Conservation (phyloP, 2,888 invertebrate species). For the Idaea biselata region DNA sequence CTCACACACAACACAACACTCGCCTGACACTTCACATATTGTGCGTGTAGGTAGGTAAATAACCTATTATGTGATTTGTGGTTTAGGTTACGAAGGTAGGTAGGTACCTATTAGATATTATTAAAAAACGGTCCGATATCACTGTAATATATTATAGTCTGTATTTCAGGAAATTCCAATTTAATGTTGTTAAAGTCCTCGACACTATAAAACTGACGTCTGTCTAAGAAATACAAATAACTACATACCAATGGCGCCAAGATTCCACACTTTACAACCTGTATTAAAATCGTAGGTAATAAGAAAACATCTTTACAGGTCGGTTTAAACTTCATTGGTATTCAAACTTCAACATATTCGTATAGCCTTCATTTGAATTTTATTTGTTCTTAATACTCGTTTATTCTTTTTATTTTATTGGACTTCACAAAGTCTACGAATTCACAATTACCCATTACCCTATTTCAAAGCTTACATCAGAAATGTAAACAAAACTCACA, state of each 20-base stretch:
- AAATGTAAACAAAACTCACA: no score
- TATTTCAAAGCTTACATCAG: no score
- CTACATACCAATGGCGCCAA: background rate
- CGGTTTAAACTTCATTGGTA: background rate
- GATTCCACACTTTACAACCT: background rate
- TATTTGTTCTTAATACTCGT: conserved; percentile 7
- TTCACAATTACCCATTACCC: no score
- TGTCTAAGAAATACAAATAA: background rate
- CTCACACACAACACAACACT: no score
- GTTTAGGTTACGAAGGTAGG: no score
- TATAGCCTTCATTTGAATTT: background rate
- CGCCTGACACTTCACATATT: background rate
- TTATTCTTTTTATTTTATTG: conserved; percentile 4
- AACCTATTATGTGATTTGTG: no score
- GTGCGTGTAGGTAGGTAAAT: background rate
- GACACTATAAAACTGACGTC: background rate
- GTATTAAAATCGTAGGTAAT: background rate
- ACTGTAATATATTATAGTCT: no score
- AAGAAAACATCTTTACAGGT: background rate
- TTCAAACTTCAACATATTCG: background rate
- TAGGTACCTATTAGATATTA: no score
- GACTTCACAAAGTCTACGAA: no score
- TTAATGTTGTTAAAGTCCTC: background rate
- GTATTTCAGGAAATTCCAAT: background rate
- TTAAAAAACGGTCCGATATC: no score